A percentile compares a stretch with the other conserved stretches of the same genome.
These are phyloP conservation scores for Rhopalosiphum maidis DNA, from an alignment of 1,140 invertebrate species.

Conservation along the genomic window DNA sequence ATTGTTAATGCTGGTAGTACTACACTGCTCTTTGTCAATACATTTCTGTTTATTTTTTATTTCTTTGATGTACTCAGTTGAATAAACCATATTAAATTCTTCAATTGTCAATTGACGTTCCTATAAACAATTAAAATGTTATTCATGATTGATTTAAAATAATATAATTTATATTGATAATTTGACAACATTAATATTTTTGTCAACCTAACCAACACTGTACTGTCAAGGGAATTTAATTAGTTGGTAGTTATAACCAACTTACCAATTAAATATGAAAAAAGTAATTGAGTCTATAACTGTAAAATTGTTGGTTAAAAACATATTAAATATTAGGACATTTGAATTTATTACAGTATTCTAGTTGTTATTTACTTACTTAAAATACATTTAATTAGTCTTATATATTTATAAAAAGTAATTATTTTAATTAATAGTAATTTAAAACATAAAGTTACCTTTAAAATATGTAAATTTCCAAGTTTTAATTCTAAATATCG, in stretches of 20 bases:
- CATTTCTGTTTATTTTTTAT: background rate
- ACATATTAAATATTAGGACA: background rate
- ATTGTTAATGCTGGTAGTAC: background rate
- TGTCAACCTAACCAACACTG: too few species aligned
- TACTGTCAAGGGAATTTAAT: too few species aligned
- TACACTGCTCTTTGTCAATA: background rate
- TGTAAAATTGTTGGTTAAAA: too few species aligned
- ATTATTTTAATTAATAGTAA: background rate
- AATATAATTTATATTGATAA: background rate
- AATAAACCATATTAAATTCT: background rate
- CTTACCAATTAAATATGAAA: too few species aligned
- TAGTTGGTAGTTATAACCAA: too few species aligned
- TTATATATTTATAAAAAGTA: background rate
- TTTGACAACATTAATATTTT: background rate
- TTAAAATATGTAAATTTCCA: slow-evolving; percentile 21
- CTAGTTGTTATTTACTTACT: background rate
- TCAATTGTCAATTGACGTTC: background rate
- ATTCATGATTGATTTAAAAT: background rate
- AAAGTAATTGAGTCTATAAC: too few species aligned
- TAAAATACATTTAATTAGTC: background rate
- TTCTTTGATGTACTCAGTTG: background rate
- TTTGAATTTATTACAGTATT: background rate
- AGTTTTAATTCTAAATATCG: background rate
- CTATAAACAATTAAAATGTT: background rate
- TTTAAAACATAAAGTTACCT: background rate